These are phyloP conservation scores for Oedothorax gibbosus DNA, from an alignment of 1,140 invertebrate genomes.

Conservation along the genomic window DNA sequence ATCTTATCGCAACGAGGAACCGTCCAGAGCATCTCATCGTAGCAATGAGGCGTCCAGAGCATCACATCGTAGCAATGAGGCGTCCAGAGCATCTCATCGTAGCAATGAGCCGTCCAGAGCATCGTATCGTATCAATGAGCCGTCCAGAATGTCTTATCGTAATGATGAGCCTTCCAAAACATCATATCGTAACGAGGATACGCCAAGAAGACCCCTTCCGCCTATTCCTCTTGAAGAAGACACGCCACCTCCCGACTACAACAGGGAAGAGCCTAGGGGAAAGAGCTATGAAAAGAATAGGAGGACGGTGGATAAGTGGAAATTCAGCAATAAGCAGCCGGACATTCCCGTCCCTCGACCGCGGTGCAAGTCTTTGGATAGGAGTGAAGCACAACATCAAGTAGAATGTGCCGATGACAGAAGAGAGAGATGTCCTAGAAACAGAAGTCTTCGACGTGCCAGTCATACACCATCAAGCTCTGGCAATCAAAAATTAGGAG, in stretches of 20 bases:
- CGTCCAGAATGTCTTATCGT: too few species aligned
- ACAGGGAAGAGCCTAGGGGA: conserved; percentile 10
- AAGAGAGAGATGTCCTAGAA: conserved; percentile 35
- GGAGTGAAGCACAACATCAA: conserved; percentile 24
- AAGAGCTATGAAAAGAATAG: conserved; percentile 55
- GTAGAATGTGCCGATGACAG: conserved; percentile 11
- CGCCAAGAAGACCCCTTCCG: conserved; percentile 44
- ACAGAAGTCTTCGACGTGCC: conserved; percentile 30
- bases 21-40: too few species aligned
- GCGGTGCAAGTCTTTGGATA: conserved; percentile 48
- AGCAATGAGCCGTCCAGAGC: too few species aligned
- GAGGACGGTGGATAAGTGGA: conserved; percentile 55
- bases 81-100: too few species aligned
- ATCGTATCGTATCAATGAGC: too few species aligned
- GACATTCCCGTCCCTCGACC: background rate
- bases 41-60: too few species aligned
- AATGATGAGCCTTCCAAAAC: too few species aligned
- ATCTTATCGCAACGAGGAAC: too few species aligned
- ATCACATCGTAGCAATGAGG: too few species aligned
- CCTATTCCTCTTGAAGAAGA: conserved; percentile 52
- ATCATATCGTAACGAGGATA: background rate
- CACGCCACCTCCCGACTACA: conserved; percentile 56
- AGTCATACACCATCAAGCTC: background rate
- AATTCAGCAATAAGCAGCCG: conserved; percentile 33
- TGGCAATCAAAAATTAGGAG: background rate